Evolutionary conservation across 2,797 vertebrate species (phyloP), one percentile per base, ranked within the genome.

Genomic region (Poecilia velifera): DNA sequence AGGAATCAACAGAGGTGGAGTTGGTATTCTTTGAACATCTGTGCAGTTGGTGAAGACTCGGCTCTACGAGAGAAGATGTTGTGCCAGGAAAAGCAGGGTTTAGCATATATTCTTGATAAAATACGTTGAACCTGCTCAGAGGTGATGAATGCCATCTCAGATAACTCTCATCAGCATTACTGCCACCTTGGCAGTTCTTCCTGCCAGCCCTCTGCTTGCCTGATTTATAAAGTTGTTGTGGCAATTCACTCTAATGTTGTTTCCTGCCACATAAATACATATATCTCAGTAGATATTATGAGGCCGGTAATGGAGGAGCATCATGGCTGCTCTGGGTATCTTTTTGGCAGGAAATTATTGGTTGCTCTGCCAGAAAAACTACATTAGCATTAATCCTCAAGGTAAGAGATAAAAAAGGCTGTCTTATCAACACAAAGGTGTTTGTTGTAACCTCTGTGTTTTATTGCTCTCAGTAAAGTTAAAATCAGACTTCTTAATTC

Each of bases 211-310:
- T 41, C 74, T 77, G 77, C 82, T 76, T 75, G 84, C 72, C 90
- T 95, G 93, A 95, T 95, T 94, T 95, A 95, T 95, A 92, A 93
- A 95, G 93, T 93, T 95, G 92, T 95, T 95, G 91, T 90, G 93
- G 91, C 94, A 93, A 94, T 94, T 94, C 91, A 82, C 91, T 95
- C 91, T 92, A 93, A 92, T 95, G 91, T 96, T 95, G 92, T 92
- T 94, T 93, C 93, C 94, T 94, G 91, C 92, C 94, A 94, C 88
- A 95, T 93, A 95, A 96, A 96, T 95, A 94, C 92, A 94, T 93
- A 94, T 94, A 92, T 95, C 88, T 95, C 93, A 91, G 87, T 89
- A 91, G 91, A 89, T 91, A 91, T 95, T 94, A 92, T 90, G 82
- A 87, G 89, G 84, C 81, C 75, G 82, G 89, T 95, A 93, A 94